A percentile compares a stretch with the other conserved stretches of the same genome.
Conservation (phyloP, 2,888 invertebrate species). For the Xanthorhoe spadicearia region DNA sequence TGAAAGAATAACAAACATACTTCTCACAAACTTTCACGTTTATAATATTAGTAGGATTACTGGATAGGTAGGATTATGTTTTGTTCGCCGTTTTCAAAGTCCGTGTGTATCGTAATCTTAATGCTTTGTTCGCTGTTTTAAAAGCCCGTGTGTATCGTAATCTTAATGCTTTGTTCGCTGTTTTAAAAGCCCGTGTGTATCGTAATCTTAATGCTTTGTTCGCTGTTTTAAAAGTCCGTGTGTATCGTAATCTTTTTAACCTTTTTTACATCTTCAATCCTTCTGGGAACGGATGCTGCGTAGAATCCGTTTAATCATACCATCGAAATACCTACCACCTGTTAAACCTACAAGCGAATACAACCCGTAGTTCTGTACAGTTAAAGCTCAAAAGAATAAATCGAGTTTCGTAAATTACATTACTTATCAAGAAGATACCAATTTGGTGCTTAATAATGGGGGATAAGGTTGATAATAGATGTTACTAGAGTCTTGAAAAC, state of each 20-base stretch:
- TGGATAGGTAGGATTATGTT: not conserved
- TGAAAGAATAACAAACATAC: no score
- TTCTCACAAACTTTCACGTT: no score
- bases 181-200: constrained; percentile 48
- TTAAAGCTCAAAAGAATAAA: constrained; percentile 34
- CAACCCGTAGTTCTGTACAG: not conserved
- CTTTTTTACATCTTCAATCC: constrained; percentile 65
- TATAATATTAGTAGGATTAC: no score
- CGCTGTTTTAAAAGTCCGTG: constrained; percentile 40
- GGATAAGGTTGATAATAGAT: constrained; percentile 24
- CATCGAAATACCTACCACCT: constrained; percentile 51
- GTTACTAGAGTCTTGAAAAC: constrained; percentile 19
- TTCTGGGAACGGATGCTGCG: constrained; percentile 80
- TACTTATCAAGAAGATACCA: constrained; percentile 8
- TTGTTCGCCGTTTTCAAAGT: constrained; percentile 24
- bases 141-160: constrained; percentile 46
- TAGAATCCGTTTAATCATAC: constrained; percentile 73
- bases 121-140: no score
- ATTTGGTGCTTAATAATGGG: constrained; percentile 16
- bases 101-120: constrained; percentile 50
- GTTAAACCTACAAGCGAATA: constrained; percentile 32
- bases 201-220: constrained; percentile 34
- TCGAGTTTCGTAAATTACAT: constrained; percentile 8
- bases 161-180: no score
- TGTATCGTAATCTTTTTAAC: constrained; percentile 49